A percentile compares a stretch with the other conserved stretches of the same genome.
Conservation (phyloP, 2,113 vertebrate genomes). For the Hystrix brachyura region DNA sequence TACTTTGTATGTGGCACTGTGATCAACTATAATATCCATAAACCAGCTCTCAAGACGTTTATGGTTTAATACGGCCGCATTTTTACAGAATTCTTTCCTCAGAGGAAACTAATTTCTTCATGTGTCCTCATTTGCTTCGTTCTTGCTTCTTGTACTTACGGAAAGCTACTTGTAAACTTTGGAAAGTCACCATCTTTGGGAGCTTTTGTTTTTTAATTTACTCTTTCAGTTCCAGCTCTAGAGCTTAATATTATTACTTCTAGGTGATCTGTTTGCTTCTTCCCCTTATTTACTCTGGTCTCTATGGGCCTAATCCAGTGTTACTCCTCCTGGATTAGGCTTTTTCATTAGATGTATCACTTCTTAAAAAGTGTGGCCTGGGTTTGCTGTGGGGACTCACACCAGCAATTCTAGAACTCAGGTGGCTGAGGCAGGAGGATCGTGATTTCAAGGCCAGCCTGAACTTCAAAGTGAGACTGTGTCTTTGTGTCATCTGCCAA, state of each 20-base stretch:
- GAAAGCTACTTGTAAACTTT: background rate
- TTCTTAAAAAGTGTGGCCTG: background rate
- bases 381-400: background rate
- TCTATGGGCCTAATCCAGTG: background rate
- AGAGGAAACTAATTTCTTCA: background rate
- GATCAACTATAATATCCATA: background rate
- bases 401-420: background rate
- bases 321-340: background rate
- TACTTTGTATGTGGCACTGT: background rate
- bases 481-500: background rate
- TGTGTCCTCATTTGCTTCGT: background rate
- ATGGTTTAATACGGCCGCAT: background rate
- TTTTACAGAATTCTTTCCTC: slow-evolving; percentile 21
- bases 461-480: background rate
- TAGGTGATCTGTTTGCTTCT: background rate
- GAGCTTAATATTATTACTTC: background rate
- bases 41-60: background rate
- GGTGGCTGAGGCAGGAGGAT: background rate
- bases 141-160: background rate
- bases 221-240: background rate
- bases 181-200: background rate
- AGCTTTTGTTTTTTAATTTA: background rate
- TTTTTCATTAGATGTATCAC: background rate
- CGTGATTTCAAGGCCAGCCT: background rate
- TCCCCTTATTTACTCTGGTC: background rate